A percentile compares a stretch with the other conserved stretches of the same genome.
Conservation (phyloP, 2,888 invertebrate species). For the Cyrtodaria siliqua region DNA sequence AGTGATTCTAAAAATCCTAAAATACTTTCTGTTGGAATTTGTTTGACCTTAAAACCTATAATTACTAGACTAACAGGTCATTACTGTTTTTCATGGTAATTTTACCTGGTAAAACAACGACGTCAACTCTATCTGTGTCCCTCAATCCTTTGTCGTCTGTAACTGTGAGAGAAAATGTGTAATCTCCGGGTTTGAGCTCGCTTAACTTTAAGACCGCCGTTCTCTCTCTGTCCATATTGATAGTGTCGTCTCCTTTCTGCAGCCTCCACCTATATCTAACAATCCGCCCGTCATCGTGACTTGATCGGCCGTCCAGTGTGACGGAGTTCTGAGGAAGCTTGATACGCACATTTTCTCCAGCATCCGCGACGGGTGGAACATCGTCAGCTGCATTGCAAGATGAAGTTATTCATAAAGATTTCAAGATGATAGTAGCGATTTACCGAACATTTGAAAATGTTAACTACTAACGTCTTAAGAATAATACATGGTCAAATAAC, state of each 20-base stretch:
- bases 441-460: too few relatives aligned
- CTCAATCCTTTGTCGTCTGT: conserved; percentile 94
- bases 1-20: too few relatives aligned
- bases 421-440: too few relatives aligned
- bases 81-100: too few relatives aligned
- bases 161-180: conserved; percentile 91
- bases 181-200: neutral
- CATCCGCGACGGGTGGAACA: conserved; percentile 37
- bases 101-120: neutral
- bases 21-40: too few relatives aligned
- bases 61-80: too few relatives aligned
- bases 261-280: conserved; percentile 34
- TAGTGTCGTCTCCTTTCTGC: conserved; percentile 4
- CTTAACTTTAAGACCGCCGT: neutral
- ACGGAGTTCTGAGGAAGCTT: conserved; percentile 24
- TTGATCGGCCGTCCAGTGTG: conserved; percentile 32
- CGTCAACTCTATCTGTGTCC: conserved; percentile 30
- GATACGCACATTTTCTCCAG: conserved; percentile 25
- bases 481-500: too few relatives aligned
- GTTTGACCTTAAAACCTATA: too few relatives aligned
- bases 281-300: conserved; percentile 38
- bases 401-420: too few relatives aligned
- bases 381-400: conserved; percentile 34
- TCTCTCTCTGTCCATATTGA: conserved; percentile 3
- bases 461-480: too few relatives aligned